phyloP scores from a whole-genome alignment of 1,140 invertebrate species.

The Danaus melanippus region DNA sequence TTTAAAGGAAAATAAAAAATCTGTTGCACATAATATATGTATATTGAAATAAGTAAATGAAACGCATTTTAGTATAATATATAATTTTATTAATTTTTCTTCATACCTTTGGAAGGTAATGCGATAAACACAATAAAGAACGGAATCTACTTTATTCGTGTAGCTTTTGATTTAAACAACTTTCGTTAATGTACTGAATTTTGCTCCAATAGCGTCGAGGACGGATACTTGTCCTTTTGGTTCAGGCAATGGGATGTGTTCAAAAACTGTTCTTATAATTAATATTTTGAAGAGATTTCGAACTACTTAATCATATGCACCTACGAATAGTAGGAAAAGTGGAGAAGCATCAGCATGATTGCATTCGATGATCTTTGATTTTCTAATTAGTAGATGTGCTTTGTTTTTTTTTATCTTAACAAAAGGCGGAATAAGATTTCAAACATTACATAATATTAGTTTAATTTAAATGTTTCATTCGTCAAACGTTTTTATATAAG shows the following conservation, averaged over 20 bases:
- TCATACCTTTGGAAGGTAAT: constrained; percentile 66
- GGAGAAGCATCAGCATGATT: constrained; percentile 64
- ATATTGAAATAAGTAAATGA: constrained; percentile 20
- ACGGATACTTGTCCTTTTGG: constrained; percentile 58
- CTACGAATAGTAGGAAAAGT: constrained; percentile 49
- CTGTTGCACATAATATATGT: neutral
- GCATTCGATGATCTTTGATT: constrained; percentile 35
- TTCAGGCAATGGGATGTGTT: constrained; percentile 50
- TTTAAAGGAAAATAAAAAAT: no score
- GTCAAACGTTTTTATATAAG: no score
- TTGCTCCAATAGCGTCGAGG: constrained; percentile 44
- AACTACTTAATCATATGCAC: constrained; percentile 56
- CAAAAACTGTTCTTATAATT: constrained; percentile 60
- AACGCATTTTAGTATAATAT: constrained; percentile 29
- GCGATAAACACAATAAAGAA: constrained; percentile 57
- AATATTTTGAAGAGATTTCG: constrained; percentile 58
- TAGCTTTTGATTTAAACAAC: constrained; percentile 35
- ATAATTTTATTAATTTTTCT: constrained; percentile 54
- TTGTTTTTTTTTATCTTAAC: constrained; percentile 4
- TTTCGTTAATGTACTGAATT: constrained; percentile 33
- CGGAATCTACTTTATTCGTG: constrained; percentile 54
- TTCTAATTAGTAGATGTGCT: constrained; percentile 32
- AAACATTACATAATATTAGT: neutral
- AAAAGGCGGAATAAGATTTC: neutral
- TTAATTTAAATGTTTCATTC: no score